Evolutionary conservation across 2,888 invertebrate genomes (phyloP), one percentile per base, ranked within the genome.

Genomic region (Anarsia innoxiella): DNA sequence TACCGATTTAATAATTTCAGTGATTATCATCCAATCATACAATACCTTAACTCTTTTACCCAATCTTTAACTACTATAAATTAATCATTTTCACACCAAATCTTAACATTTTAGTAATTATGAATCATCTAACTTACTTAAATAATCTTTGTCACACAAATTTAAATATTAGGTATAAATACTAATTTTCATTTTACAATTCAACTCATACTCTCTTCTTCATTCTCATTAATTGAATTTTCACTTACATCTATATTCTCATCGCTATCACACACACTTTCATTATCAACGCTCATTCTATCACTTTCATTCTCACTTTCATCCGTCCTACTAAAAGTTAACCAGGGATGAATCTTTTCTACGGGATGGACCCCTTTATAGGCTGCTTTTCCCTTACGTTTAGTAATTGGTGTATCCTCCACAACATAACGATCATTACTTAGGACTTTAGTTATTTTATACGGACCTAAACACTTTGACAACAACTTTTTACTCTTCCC

Each of bases 401-500:
- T 34, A 1, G 41, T 37, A 2, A 41, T 29, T 3, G 19, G 19
- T 19, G 19, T 19, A 19, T 19, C 19, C 6, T 19, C 19, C 6
- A 19, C 19, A 3, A 15, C n/a, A 27, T 41, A 41, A 8, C 41
- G 25, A 26, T 41, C 41, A 23, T 41, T 41, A 16, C 14, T 1
- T 2, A 41, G 13, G 1, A 41, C 33, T 12, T 23, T n/a, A n/a
- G n/a, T n/a, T n/a, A n/a, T n/a, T n/a, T n/a, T n/a, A n/a, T n/a
- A n/a, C n/a, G n/a, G 41, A 12, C 42, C 42, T 4, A 15, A 29
- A 30, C 35, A 39, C 31, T 42, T 42, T 1, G 37, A 9, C 12
- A 28, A 1, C 13, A 42, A 14, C 13, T 42, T 42, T 15, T 39
- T 39, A 13, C 39, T 39, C 19, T 42, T 36, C 11, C 42, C 42